Conservation (phyloP, 1,140 invertebrate genomes). For the Calliphora vicina region DNA sequence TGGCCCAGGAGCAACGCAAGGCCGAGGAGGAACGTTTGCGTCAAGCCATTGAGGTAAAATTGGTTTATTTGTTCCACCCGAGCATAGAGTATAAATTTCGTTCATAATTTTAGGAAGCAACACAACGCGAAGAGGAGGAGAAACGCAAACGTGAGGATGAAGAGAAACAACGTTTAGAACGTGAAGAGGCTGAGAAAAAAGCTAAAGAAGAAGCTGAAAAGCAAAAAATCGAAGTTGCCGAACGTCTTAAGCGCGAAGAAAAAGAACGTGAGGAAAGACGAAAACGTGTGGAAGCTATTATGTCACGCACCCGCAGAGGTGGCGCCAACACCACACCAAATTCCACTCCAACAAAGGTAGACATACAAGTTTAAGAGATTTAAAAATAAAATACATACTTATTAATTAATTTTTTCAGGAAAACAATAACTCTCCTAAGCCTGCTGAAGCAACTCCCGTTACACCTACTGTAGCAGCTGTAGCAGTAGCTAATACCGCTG, state of each 20-base stretch:
- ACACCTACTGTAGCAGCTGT: not conserved
- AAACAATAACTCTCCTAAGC: constrained; percentile 42
- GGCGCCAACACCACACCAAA: constrained; percentile 64
- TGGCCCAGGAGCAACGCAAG: constrained; percentile 74
- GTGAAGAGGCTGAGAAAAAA: constrained; percentile 79
- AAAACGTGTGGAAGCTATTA: constrained; percentile 84
- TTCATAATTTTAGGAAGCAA: constrained; percentile 64
- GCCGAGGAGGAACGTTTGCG: constrained; percentile 78
- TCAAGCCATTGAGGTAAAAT: constrained; percentile 72
- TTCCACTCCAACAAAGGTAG: constrained; percentile 63
- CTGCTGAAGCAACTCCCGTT: not conserved
- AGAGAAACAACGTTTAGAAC: constrained; percentile 73
- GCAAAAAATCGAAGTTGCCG: constrained; percentile 76
- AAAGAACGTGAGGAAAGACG: constrained; percentile 79
- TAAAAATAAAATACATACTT: not conserved
- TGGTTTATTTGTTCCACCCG: not conserved
- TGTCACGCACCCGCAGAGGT: constrained; percentile 78
- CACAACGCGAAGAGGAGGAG: constrained; percentile 75
- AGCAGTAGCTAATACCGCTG: not conserved
- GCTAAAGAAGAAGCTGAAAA: constrained; percentile 82
- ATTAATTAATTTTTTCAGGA: constrained; percentile 47
- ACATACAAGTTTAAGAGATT: too few relatives aligned
- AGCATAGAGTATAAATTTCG: not conserved
- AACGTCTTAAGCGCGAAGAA: constrained; percentile 79
- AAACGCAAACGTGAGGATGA: constrained; percentile 70